Evolutionary conservation across 37 sponge, comb jelly and placozoan species (phyloP).

Genomic region (Halichondria panicea): DNA sequence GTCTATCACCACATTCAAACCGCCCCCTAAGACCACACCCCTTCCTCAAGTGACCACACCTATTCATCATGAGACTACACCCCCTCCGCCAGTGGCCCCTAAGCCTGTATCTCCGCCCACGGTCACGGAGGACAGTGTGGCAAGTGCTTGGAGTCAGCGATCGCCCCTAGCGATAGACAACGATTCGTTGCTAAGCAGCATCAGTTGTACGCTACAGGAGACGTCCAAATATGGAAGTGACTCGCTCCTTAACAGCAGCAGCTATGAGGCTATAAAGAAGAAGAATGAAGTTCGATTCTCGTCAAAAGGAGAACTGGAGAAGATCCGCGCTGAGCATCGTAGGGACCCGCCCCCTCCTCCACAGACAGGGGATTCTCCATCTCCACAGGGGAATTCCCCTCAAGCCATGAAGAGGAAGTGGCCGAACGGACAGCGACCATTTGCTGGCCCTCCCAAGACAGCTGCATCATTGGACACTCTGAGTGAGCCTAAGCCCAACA

Average conservation of each 20-base stretch:
- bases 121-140: background rate
- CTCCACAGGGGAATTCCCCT: background rate
- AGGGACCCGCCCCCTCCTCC: background rate
- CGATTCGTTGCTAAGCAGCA: slow-evolving; percentile 16
- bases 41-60: too few species aligned
- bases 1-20: slow-evolving; percentile 20
- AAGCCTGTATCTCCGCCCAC: background rate
- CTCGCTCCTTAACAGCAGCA: background rate
- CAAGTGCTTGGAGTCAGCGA: too few species aligned
- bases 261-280: background rate
- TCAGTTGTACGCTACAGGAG: slow-evolving; percentile 7
- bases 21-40: too few species aligned
- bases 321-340: slow-evolving; percentile 14
- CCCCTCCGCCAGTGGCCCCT: too few species aligned
- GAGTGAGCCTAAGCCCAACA: background rate
- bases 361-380: background rate
- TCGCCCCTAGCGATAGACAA: background rate
- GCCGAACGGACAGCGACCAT: background rate
- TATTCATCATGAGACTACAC: too few species aligned
- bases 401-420: background rate
- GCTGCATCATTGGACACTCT: slow-evolving; percentile 7
- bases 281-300: background rate
- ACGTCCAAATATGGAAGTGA: slow-evolving; percentile 33
- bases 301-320: slow-evolving; percentile 37
- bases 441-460: background rate